Evolutionary conservation across 2,888 invertebrate genomes (phyloP).

Genomic region (Megaustenia siamemsis): DNA sequence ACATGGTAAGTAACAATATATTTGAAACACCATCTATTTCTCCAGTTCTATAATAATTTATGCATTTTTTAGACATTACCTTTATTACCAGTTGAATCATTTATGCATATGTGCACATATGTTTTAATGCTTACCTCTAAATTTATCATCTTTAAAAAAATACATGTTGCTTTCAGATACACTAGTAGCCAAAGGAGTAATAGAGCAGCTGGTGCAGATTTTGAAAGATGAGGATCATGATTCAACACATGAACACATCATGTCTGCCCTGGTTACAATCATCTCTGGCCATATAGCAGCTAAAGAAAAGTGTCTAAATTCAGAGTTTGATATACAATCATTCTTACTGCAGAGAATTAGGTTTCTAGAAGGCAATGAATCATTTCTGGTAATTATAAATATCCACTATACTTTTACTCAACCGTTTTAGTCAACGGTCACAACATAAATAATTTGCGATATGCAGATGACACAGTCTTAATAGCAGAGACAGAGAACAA

Average conservation of each 20-base stretch:
- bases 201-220: constrained; percentile 78
- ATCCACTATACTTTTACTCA: neutral
- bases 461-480: no score
- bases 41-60: no score
- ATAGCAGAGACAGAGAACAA: no score
- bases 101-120: neutral
- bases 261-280: constrained; percentile 81
- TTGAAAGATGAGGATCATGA: constrained; percentile 75
- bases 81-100: no score
- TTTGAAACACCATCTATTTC: no score
- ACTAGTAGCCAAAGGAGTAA: constrained; percentile 79
- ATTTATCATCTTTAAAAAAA: neutral
- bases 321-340: constrained; percentile 80
- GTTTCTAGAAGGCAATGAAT: constrained; percentile 80
- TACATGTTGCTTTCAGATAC: constrained; percentile 69
- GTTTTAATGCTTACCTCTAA: neutral
- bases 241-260: constrained; percentile 82
- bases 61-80: no score
- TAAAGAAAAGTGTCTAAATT: constrained; percentile 79
- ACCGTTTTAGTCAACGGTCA: no score
- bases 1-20: no score
- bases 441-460: no score
- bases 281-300: constrained; percentile 80
- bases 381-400: constrained; percentile 73
- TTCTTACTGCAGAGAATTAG: constrained; percentile 80